Evolutionary conservation across 1,140 invertebrate species (phyloP).

Genomic region (Mesaphorura yosii): DNA sequence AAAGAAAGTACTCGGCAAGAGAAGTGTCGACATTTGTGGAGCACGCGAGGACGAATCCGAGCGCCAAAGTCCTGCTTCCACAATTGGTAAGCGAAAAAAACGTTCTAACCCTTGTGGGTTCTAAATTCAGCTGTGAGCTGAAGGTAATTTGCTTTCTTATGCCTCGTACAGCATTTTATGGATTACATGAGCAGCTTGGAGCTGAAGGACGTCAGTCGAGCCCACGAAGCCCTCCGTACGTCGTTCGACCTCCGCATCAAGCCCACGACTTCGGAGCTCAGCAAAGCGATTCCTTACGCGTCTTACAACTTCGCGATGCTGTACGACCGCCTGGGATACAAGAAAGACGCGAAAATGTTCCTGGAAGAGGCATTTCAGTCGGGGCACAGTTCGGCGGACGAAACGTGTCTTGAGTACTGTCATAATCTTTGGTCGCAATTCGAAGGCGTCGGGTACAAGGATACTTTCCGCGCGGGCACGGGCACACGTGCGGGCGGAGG

Average conservation of each 20-base stretch:
- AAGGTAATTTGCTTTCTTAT: not conserved
- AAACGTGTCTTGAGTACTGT: slow-evolving; percentile 57
- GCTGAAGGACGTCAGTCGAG: slow-evolving; percentile 73
- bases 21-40: slow-evolving; percentile 24
- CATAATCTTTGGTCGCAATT: slow-evolving; percentile 30
- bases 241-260: slow-evolving; percentile 39
- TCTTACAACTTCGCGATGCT: slow-evolving; percentile 77
- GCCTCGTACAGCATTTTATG: slow-evolving; percentile 63
- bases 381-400: slow-evolving; percentile 76
- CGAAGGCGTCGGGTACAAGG: too few relatives aligned
- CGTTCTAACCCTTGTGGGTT: not conserved
- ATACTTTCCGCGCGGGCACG: too few relatives aligned
- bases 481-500: too few relatives aligned
- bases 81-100: slow-evolving; percentile 16
- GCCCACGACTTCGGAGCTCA: slow-evolving; percentile 46
- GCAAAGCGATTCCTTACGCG: slow-evolving; percentile 70
- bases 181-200: slow-evolving; percentile 79
- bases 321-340: slow-evolving; percentile 73
- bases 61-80: slow-evolving; percentile 18
- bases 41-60: slow-evolving; percentile 23
- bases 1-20: slow-evolving; percentile 10
- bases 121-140: not conserved
- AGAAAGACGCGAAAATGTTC: slow-evolving; percentile 61
- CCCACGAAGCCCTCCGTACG: slow-evolving; percentile 69
- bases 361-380: slow-evolving; percentile 72